Evolutionary conservation across 2,797 vertebrate genomes (phyloP).

Genomic region (Tinamus major): DNA sequence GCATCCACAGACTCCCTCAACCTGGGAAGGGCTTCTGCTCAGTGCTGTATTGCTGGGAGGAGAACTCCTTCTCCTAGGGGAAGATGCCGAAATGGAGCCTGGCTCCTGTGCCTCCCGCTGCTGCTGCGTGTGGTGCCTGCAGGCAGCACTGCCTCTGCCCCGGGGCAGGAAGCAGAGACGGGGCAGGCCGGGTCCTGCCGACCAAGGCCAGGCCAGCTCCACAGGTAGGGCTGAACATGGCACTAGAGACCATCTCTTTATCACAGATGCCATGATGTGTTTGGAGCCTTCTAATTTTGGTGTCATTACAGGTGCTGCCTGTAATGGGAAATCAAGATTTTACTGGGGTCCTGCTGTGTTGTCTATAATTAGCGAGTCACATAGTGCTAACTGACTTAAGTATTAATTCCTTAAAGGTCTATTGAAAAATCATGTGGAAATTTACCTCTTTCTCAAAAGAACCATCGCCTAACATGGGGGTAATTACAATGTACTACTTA

Average conservation of each 20-base stretch:
- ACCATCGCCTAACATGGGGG: conserved; percentile 13
- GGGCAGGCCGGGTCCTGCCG: neutral
- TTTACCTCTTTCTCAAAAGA: conserved; percentile 48
- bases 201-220: neutral
- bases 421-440: conserved; percentile 59
- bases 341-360: conserved; percentile 23
- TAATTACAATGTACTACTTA: conserved; percentile 46
- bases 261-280: neutral
- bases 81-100: neutral
- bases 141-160: neutral
- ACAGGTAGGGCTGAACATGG: neutral
- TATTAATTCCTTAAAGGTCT: conserved; percentile 60
- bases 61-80: neutral
- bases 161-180: neutral
- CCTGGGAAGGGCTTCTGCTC: neutral
- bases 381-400: conserved; percentile 45
- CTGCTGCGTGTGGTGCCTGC: neutral
- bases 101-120: neutral
- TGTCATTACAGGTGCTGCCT: conserved; percentile 27
- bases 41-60: neutral
- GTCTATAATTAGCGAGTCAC: conserved; percentile 46
- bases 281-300: conserved; percentile 29
- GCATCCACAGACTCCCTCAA: neutral
- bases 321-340: conserved; percentile 43
- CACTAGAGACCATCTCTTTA: neutral